phyloP scores from a whole-genome alignment of 2,888 invertebrate genomes.

The Argyresthia goedartella region DNA sequence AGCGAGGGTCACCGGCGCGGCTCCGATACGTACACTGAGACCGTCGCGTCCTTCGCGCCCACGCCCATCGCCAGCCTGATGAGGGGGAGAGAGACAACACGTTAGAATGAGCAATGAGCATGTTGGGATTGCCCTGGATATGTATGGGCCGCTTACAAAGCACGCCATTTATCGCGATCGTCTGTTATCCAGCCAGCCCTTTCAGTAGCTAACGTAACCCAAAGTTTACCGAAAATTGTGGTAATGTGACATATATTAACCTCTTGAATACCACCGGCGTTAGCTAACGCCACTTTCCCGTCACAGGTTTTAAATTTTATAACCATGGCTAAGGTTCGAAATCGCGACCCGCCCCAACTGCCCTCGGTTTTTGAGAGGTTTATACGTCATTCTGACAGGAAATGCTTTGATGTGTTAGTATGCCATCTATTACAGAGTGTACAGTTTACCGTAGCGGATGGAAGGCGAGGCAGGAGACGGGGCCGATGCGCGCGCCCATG shows the following conservation, averaged over 20 bases:
- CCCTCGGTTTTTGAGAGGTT: too few relatives aligned
- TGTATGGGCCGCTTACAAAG: not conserved
- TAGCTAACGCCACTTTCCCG: too few relatives aligned
- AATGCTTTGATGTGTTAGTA: too few relatives aligned
- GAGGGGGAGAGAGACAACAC: not conserved
- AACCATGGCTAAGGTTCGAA: too few relatives aligned
- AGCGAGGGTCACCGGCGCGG: constrained; percentile 77
- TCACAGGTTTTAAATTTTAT: too few relatives aligned
- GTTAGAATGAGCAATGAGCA: not conserved
- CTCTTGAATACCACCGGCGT: too few relatives aligned
- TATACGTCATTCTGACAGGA: too few relatives aligned
- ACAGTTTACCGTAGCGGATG: constrained; percentile 76
- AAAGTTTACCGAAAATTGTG: too few relatives aligned
- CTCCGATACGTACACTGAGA: constrained; percentile 84
- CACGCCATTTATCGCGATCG: not conserved
- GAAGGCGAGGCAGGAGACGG: constrained; percentile 89
- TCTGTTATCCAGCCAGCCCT: not conserved
- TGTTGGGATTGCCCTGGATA: not conserved
- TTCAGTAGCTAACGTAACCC: too few relatives aligned
- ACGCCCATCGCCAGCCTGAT: constrained; percentile 83
- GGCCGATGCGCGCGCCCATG: constrained; percentile 87
- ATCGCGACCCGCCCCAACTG: too few relatives aligned
- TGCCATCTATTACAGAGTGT: too few relatives aligned
- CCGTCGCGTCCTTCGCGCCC: constrained; percentile 87
- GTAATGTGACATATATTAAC: too few relatives aligned